phyloP scores from a whole-genome alignment of 2,888 invertebrate species.

The Dendrolimus houi region DNA sequence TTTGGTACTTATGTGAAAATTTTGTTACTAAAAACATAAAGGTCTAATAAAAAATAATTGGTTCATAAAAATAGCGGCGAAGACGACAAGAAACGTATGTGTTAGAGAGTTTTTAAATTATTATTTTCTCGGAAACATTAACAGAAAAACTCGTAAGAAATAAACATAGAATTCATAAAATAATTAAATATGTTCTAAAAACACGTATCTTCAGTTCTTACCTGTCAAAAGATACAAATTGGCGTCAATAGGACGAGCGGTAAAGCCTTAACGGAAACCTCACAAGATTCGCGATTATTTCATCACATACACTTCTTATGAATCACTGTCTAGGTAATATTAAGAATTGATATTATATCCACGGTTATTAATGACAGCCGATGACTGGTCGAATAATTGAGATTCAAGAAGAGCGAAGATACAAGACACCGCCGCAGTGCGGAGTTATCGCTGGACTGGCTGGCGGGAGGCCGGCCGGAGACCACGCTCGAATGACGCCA shows the following conservation, averaged over 20 bases:
- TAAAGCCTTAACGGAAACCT: slow-evolving; percentile 31
- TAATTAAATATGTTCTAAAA: slow-evolving; percentile 4
- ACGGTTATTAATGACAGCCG: slow-evolving; percentile 17
- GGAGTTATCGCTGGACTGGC: slow-evolving; percentile 57
- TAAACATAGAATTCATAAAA: not conserved
- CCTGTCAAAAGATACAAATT: slow-evolving; percentile 47
- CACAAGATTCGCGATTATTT: slow-evolving; percentile 36
- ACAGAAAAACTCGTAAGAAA: slow-evolving; percentile 15
- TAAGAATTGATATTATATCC: slow-evolving; percentile 9
- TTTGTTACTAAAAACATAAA: too few relatives aligned
- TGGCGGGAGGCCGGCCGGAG: slow-evolving; percentile 23
- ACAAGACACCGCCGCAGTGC: slow-evolving; percentile 59
- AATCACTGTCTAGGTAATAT: slow-evolving; percentile 8
- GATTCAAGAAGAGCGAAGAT: slow-evolving; percentile 17
- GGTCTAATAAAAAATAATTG: too few relatives aligned
- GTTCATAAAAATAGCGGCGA: too few relatives aligned
- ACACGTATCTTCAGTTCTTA: slow-evolving; percentile 31
- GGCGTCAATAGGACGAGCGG: slow-evolving; percentile 37
- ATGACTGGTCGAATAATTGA: slow-evolving; percentile 21
- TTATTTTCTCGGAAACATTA: too few relatives aligned
- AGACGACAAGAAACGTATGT: too few relatives aligned
- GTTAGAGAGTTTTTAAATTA: too few relatives aligned
- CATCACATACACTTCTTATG: slow-evolving; percentile 38
- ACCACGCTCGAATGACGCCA: slow-evolving; percentile 27
- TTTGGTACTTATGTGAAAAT: too few relatives aligned